Conservation (phyloP, 2,888 invertebrate species). For the Elysia crispata region DNA sequence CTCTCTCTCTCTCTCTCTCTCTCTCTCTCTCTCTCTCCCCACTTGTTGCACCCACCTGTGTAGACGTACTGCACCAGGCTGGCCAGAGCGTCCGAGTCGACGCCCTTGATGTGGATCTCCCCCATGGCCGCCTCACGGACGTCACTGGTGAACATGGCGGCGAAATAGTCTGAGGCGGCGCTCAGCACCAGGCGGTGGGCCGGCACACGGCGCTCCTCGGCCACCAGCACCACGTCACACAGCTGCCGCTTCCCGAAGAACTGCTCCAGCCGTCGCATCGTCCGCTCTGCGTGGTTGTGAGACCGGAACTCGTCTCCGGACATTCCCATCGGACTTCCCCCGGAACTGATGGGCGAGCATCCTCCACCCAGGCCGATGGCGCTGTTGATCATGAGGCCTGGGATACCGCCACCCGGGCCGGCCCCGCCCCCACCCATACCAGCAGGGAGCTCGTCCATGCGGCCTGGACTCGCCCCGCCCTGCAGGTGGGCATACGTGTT, state of each 20-base stretch:
- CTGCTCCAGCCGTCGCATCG: constrained; percentile 88
- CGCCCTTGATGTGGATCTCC: constrained; percentile 89
- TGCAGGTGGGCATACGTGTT: constrained; percentile 69
- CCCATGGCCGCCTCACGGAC: constrained; percentile 89
- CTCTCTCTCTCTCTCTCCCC: too few relatives aligned
- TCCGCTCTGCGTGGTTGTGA: constrained; percentile 86
- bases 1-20: too few relatives aligned
- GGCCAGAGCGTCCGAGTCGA: constrained; percentile 91
- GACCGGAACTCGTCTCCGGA: constrained; percentile 74
- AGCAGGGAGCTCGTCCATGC: constrained; percentile 54
- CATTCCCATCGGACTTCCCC: constrained; percentile 57
- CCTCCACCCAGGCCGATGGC: constrained; percentile 21
- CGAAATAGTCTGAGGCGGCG: constrained; percentile 95
- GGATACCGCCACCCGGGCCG: too few relatives aligned
- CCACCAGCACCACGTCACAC: constrained; percentile 91
- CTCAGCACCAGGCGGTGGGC: constrained; percentile 93
- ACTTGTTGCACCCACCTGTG: constrained; percentile 82
- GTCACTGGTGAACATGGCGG: constrained; percentile 95
- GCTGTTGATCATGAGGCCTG: constrained; percentile 43
- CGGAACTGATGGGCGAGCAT: constrained; percentile 46
- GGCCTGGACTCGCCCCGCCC: constrained; percentile 36
- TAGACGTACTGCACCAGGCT: constrained; percentile 93
- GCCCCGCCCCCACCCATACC: constrained; percentile 64
- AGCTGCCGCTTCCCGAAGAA: constrained; percentile 89
- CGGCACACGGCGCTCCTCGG: constrained; percentile 84